Evolutionary conservation across 1,140 invertebrate genomes (phyloP).

Genomic region (Drosophila seguyi): DNA sequence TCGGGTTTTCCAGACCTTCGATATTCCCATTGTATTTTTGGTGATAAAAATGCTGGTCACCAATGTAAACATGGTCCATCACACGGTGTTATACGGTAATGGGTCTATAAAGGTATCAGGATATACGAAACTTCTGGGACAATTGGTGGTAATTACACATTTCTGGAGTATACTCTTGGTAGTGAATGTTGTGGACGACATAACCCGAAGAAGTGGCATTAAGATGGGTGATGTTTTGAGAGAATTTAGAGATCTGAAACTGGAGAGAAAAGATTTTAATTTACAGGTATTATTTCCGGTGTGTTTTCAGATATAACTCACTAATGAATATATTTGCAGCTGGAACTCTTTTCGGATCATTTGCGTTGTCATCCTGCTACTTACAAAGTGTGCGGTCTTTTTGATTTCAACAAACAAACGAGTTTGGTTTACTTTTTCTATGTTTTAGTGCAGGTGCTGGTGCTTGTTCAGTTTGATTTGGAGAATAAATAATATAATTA

Average conservation of each 20-base stretch:
- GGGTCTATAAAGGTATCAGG: not conserved
- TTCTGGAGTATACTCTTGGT: constrained; percentile 33
- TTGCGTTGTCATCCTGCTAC: constrained; percentile 26
- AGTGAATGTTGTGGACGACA: constrained; percentile 35
- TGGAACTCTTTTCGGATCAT: constrained; percentile 31
- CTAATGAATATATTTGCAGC: constrained; percentile 5
- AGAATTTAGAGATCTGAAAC: constrained; percentile 20
- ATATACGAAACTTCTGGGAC: constrained; percentile 6
- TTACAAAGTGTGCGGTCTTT: constrained; percentile 39
- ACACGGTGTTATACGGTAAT: constrained; percentile 27
- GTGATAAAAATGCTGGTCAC: constrained; percentile 41
- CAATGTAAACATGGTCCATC: constrained; percentile 40
- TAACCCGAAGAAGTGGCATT: constrained; percentile 6
- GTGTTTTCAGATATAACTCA: not conserved
- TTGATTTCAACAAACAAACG: constrained; percentile 40
- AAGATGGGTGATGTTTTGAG: constrained; percentile 7
- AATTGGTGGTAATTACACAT: constrained; percentile 13
- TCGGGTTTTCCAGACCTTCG: not conserved
- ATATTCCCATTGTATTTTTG: constrained; percentile 24
- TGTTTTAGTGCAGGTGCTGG: constrained; percentile 37
- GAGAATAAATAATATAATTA: constrained; percentile 29
- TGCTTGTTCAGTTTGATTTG: constrained; percentile 43
- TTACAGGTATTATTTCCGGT: constrained; percentile 1
- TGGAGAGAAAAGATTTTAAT: constrained; percentile 13
- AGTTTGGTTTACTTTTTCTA: constrained; percentile 40